Base-by-base conservation (phyloP, 2,797 vertebrate genomes). In the Halcyon chelicuti region DNA sequence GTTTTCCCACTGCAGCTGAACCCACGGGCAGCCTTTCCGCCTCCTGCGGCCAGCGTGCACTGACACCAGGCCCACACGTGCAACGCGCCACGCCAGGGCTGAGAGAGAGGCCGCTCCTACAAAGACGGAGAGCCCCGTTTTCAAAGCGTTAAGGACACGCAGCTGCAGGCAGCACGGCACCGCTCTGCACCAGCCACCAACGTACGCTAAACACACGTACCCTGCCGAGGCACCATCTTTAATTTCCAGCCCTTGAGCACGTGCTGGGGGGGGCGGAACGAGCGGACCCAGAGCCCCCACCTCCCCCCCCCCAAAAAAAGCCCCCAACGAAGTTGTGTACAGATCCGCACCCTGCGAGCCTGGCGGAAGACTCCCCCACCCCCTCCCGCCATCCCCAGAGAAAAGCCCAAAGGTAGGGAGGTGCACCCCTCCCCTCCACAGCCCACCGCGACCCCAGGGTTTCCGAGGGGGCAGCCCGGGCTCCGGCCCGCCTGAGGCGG, bases 31-130 rank as follows among this genome's bases (percentile, higher is more conserved):
- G 57, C 61, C 31, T 2, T 23, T 1, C 33, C 28, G 4, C 8
- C 40, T 42, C 65, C 14, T 0, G 39, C 37, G 23, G 14, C 47
- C 5, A 20, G 23, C 17, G 10, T 3, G 19, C 62, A 2, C 2
- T 14, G 9, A 4, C 19, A 15, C 2, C 47, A 5, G 66, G 17
- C n/a, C 76, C 72, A 7, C 71, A 5, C 1, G 18, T 3, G 7
- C 26, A 3, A 3, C 0, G 28, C 39, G 2, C 28, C 33, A 28
- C 4, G 55, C 31, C 61, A 2, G 26, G 6, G 4, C 9, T 0
- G 7, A 7, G 49, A 7, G 7, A 7, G 49, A 7, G 14, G 9
- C 33, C 1, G 31, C 33, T 39, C 8, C 7, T 1, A 8, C 5
- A 39, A 28, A 68, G 23, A 77, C 7, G 40, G 77, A 60, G 55